Conservation (phyloP, 2,797 vertebrate genomes). For the Cheirogaleus major region DNA sequence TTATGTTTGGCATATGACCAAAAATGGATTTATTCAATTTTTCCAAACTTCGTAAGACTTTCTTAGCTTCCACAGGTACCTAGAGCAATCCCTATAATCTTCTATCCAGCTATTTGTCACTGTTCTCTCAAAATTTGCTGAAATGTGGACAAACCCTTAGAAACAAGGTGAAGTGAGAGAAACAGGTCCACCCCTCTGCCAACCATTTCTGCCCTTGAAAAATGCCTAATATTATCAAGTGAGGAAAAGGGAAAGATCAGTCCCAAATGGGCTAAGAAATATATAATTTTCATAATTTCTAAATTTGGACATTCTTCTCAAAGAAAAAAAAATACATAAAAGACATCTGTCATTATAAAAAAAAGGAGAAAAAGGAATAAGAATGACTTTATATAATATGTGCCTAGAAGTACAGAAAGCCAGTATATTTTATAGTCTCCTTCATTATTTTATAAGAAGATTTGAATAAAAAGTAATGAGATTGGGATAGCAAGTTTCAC, state of each 20-base stretch:
- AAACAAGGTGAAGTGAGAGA: neutral
- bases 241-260: neutral
- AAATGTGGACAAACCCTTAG: neutral
- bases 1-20: neutral
- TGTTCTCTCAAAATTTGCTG: neutral
- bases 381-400: neutral
- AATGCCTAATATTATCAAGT: neutral
- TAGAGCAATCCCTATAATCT: neutral
- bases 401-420: neutral
- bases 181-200: neutral
- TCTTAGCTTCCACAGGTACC: neutral
- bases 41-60: neutral
- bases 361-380: neutral
- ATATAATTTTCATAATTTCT: neutral
- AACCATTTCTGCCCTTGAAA: neutral
- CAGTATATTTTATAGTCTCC: neutral
- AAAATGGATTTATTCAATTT: constrained; percentile 72
- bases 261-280: neutral
- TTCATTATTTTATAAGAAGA: neutral
- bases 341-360: neutral
- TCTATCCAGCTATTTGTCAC: neutral
- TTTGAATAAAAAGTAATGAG: neutral
- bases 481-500: neutral
- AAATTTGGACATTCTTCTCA: neutral
- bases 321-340: neutral